Base-by-base conservation (phyloP, 2,113 vertebrate genomes). In the Cavia porcellus region DNA sequence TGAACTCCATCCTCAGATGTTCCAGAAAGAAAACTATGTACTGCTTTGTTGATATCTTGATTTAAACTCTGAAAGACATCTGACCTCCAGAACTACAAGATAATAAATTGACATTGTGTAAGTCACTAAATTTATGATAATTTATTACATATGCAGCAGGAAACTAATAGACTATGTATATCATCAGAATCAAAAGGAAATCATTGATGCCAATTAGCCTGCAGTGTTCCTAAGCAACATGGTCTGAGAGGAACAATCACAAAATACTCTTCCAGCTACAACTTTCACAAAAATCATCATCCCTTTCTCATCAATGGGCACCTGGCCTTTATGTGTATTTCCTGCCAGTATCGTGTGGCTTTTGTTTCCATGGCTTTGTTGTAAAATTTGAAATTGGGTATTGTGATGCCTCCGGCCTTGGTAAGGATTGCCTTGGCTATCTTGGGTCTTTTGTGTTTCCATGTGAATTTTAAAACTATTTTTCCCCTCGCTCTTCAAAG, bases 1-100 rank as follows among this genome's bases (percentile, higher is more conserved):
- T 25, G 8, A 12, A 13, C 6, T 3, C 2, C 5, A 1, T 52
- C 9, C 24, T 52, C n/a, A 17, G 30, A 25, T 22, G 22, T n/a
- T 55, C 14, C 10, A 55, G 61, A 42, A 81, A 20, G 24, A 81
- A 62, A 1, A 7, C n/a, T 7, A 50, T 4, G 57, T 11, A 0
- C 20, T 5, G 30, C 38, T 42, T 13, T 47, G 7, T 28, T 55
- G 85, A 90, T 24, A 64, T 8, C 1, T 20, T n/a, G 52, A 8
- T 15, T 74, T 79, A 62, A 79, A 32, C 11, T 13, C 11, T 25
- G 20, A 14, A 22, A 90, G 42, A 79, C 22, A 32, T 50, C 32
- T 64, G 75, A 79, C 74, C 70, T 75, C 70, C 86, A 45, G 52
- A 30, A 38, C 35, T 20, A 35, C 24, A 74, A 88, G n/a, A 19